Percentiles rank a stretch among this genome's conserved stretches.
These are phyloP conservation scores for Prionace glauca DNA, from an alignment of 2,797 vertebrate genomes.

Conservation along the genomic window DNA sequence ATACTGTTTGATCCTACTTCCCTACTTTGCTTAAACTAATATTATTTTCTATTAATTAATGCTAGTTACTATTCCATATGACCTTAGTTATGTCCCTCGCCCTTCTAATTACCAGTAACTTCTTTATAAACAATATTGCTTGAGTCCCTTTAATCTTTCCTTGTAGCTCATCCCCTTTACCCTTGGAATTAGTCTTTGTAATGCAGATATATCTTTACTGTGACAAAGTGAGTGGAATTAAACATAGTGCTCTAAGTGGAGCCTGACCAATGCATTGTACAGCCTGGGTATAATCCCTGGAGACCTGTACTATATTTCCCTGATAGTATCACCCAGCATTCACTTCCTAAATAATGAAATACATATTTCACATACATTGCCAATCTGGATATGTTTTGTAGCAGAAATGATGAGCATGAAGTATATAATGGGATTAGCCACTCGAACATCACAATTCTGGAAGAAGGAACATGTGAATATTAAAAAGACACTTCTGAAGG, in stretches of 20 bases:
- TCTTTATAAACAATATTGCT: neutral
- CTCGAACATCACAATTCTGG: neutral
- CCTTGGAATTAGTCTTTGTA: neutral
- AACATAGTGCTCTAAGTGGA: neutral
- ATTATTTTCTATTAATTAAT: neutral
- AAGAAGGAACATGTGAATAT: neutral
- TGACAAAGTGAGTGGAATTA: neutral
- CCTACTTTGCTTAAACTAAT: neutral
- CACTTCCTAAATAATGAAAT: conserved; percentile 12
- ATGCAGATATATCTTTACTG: neutral
- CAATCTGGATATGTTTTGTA: neutral
- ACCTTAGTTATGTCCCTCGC: neutral
- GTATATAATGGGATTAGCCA: neutral
- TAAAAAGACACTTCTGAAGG: neutral
- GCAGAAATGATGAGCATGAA: neutral
- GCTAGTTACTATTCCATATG: neutral
- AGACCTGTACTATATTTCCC: neutral
- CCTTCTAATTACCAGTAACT: neutral
- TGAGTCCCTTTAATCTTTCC: neutral
- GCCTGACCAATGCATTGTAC: neutral
- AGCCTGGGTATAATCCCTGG: neutral
- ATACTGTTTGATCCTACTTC: neutral
- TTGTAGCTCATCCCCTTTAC: neutral
- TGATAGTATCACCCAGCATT: neutral
- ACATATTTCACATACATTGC: neutral